A percentile compares a stretch with the other conserved stretches of the same genome.
phyloP scores from a whole-genome alignment of 2,797 vertebrate species.

The Meriones psammophilus region DNA sequence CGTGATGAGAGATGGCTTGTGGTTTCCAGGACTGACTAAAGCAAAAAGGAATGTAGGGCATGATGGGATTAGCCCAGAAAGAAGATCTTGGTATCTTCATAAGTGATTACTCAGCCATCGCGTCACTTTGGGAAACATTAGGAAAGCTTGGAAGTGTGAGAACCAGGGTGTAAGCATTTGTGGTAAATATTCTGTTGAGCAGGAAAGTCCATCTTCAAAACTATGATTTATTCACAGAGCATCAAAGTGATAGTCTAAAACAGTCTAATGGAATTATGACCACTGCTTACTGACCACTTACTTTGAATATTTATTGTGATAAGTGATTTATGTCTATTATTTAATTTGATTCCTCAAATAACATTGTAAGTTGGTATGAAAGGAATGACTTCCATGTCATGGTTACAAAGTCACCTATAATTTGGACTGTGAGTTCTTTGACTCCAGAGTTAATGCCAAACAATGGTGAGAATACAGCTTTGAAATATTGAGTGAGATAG shows the following conservation, averaged over 20 bases:
- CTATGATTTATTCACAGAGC: background rate
- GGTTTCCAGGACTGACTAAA: constrained; percentile 51
- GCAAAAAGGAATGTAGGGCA: constrained; percentile 68
- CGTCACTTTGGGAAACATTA: background rate
- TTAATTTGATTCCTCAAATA: constrained; percentile 47
- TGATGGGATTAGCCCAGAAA: constrained; percentile 69
- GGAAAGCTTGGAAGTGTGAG: constrained; percentile 48
- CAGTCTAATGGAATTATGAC: background rate
- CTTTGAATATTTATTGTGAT: background rate
- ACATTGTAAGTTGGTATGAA: background rate
- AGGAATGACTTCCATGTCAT: constrained; percentile 5
- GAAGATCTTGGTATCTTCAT: constrained; percentile 58
- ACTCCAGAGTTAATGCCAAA: constrained; percentile 39
- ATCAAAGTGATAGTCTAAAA: background rate
- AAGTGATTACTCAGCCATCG: constrained; percentile 58
- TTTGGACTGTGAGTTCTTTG: constrained; percentile 22
- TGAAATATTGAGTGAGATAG: background rate
- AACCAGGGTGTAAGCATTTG: constrained; percentile 45
- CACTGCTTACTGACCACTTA: background rate
- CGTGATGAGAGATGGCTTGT: constrained; percentile 52
- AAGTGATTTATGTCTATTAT: background rate
- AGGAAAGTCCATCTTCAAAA: background rate
- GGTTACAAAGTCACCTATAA: background rate
- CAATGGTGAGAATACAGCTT: background rate
- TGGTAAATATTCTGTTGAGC: constrained; percentile 11